Evolutionary conservation across 2,797 vertebrate genomes (phyloP).

Genomic region (Coregonus suidteri): DNA sequence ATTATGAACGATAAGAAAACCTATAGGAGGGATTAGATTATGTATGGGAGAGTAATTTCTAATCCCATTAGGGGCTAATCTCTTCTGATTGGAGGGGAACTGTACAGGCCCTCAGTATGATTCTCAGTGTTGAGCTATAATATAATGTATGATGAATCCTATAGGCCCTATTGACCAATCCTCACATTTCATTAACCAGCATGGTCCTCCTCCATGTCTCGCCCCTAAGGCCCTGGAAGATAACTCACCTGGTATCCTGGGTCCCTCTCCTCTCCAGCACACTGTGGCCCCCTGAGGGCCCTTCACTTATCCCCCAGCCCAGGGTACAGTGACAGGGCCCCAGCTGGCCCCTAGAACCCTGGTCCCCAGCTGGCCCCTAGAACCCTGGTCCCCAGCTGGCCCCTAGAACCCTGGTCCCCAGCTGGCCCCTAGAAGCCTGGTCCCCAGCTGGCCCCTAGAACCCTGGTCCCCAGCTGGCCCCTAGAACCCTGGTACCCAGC

Average conservation of each 20-base stretch:
- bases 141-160: neutral
- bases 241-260: neutral
- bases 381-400: too few species aligned
- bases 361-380: neutral
- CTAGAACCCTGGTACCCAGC: too few species aligned
- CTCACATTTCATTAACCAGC: constrained; percentile 34
- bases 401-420: too few species aligned
- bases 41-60: neutral
- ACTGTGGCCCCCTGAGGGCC: neutral
- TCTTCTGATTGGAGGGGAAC: neutral
- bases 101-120: neutral
- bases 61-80: neutral
- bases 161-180: neutral
- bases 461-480: too few species aligned
- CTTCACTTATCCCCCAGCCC: neutral
- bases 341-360: neutral
- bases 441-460: too few species aligned
- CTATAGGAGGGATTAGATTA: too few species aligned
- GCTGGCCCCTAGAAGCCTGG: too few species aligned
- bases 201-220: constrained; percentile 39
- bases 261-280: constrained; percentile 12
- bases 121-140: constrained; percentile 27
- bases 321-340: neutral
- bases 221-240: constrained; percentile 19
- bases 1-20: too few species aligned